Evolutionary conservation across 2,113 vertebrate species (phyloP), one percentile per base, ranked within the genome.

Genomic region (Pterocles burchelli): DNA sequence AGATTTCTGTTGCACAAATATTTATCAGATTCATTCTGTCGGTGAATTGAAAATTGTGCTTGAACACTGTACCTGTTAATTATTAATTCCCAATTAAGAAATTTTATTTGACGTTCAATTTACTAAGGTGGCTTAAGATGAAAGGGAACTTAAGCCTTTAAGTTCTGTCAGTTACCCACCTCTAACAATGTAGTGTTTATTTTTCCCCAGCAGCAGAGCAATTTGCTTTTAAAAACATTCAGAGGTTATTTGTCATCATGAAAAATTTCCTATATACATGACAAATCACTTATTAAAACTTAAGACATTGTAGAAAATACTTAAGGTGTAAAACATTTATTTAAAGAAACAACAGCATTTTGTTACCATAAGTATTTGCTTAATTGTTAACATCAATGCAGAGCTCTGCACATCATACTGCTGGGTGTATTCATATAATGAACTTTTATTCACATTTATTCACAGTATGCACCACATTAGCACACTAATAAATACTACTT

Each of bases 81-180:
- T 91, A 85, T 95, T 95, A 81, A 90, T 96, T 86, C 82, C 38
- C 48, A 90, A 57, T 59, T 85, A 85, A 78, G 49, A 90, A 67
- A 75, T 72, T 85, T 67, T 80, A 45, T 78, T 66, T 73, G 43
- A 63, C 62, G 13, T 77, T 80, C 75, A 45, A 43, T 59, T 75
- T 88, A 52, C 63, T 81, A 77, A 48, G 46, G 79, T 90, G 87
- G 58, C 46, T 58, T 73, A 63, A 66, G 85, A 88, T 93, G 78
- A 98, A 97, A 97, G 73, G 59, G 63, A 84, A 85, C 63, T 26
- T 28, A 88, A 63, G 33, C 58, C 74, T 97, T 95, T 85, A 96
- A 95, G 72, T 89, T 51, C 57, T 86, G 3, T 88, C 80, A 43
- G 72, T 89, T 92, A 59, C 48, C 85, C 36, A 4, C 34, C 54